Percentiles rank a stretch among this genome's conserved stretches.
Evolutionary conservation across 2,797 vertebrate species (phyloP).

Genomic region (Odontamblyopus lacepedii): DNA sequence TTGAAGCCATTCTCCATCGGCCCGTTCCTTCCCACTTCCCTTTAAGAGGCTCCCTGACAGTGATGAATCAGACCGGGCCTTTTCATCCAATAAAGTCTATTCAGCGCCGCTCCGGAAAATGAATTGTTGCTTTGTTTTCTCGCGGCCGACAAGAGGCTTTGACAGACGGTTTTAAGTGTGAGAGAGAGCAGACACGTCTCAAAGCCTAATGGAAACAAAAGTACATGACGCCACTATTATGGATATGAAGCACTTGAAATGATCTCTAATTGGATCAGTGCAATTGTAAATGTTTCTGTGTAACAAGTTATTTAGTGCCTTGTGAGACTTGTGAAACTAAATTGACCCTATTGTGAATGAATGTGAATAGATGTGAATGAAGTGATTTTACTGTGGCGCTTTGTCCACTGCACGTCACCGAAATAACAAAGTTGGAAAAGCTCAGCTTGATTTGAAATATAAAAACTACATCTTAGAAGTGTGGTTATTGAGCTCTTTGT

Average conservation of each 20-base stretch:
- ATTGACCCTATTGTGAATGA: no score
- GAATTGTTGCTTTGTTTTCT: conserved; percentile 9
- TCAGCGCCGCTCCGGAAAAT: conserved; percentile 14
- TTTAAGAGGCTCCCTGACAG: conserved; percentile 2
- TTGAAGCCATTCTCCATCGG: neutral
- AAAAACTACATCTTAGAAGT: no score
- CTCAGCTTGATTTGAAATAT: no score
- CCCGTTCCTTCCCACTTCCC: neutral
- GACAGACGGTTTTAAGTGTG: conserved; percentile 10
- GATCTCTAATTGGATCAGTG: neutral
- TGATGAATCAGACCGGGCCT: conserved; percentile 6
- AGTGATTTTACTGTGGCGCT: neutral
- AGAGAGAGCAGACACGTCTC: conserved; percentile 3
- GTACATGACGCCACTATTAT: conserved; percentile 2
- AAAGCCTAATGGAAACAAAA: conserved; percentile 2
- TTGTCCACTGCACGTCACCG: no score
- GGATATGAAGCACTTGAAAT: neutral
- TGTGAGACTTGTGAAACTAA: no score
- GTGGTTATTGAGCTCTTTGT: no score
- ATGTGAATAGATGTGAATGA: no score
- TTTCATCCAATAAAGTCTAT: conserved; percentile 12
- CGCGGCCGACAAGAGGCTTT: neutral
- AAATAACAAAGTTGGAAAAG: no score
- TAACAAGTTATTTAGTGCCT: neutral
- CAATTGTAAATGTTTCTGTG: neutral